Percentiles rank a stretch among this genome's conserved stretches.
Conservation (phyloP, 2,797 vertebrate genomes). For the Atherinosoma microstoma region DNA sequence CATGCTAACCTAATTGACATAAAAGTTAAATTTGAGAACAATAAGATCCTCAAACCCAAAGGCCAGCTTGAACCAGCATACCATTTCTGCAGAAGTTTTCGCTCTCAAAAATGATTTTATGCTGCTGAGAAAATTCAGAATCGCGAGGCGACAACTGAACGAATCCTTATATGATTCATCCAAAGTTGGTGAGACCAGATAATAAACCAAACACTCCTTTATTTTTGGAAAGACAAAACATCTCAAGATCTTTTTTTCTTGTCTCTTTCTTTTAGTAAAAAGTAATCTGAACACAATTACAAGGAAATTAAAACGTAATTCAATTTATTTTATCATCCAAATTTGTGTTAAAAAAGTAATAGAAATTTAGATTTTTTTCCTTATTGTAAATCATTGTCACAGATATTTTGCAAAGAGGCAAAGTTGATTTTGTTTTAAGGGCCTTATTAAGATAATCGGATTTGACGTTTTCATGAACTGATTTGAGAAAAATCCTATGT, state of each 20-base stretch:
- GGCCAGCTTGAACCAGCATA: slow-evolving; percentile 56
- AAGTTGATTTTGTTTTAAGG: slow-evolving; percentile 42
- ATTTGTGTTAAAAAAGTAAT: slow-evolving; percentile 43
- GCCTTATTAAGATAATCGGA: slow-evolving; percentile 44
- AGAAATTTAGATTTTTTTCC: slow-evolving; percentile 31
- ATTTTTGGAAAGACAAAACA: slow-evolving; percentile 53
- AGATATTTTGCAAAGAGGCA: slow-evolving; percentile 39
- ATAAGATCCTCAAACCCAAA: slow-evolving; percentile 52
- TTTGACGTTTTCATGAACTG: slow-evolving; percentile 44
- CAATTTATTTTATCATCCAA: slow-evolving; percentile 32
- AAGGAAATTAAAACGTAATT: slow-evolving; percentile 11
- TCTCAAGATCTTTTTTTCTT: slow-evolving; percentile 43
- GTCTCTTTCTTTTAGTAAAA: slow-evolving; percentile 25
- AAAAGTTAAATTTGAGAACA: slow-evolving; percentile 79
- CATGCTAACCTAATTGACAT: slow-evolving; percentile 79
- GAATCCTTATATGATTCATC: slow-evolving; percentile 35
- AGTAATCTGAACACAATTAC: slow-evolving; percentile 38
- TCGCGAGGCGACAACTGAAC: neutral
- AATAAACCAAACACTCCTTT: slow-evolving; percentile 55
- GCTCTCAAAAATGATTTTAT: slow-evolving; percentile 4
- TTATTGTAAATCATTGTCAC: slow-evolving; percentile 35
- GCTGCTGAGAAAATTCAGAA: slow-evolving; percentile 9
- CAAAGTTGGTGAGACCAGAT: slow-evolving; percentile 29
- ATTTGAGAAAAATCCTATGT: slow-evolving; percentile 52
- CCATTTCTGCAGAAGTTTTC: slow-evolving; percentile 41